Conservation (phyloP, 2,797 vertebrate species). For the Protonibea diacanthus region DNA sequence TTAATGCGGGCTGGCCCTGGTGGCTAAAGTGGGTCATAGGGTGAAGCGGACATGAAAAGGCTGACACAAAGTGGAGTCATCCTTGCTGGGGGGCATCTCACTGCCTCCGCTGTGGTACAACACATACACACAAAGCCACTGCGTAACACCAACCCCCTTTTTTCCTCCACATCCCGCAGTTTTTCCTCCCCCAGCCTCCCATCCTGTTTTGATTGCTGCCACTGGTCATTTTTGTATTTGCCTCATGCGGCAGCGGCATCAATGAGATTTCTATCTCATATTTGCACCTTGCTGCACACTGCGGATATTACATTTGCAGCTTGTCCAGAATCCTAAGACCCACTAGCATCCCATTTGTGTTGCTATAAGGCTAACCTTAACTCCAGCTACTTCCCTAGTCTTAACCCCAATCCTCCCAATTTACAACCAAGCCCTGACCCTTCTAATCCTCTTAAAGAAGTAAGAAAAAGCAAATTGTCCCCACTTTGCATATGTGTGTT, state of each 20-base stretch:
- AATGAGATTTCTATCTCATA: slow-evolving; percentile 33
- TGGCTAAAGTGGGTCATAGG: slow-evolving; percentile 70
- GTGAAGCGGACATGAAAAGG: slow-evolving; percentile 58
- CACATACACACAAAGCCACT: slow-evolving; percentile 36
- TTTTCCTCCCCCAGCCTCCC: slow-evolving; percentile 4
- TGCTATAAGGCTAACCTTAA: slow-evolving; percentile 42
- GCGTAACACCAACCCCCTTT: slow-evolving; percentile 13
- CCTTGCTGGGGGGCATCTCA: slow-evolving; percentile 49
- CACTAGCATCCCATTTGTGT: slow-evolving; percentile 29
- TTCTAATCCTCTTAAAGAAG: slow-evolving; percentile 75
- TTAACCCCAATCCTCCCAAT: slow-evolving; percentile 66
- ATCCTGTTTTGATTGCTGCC: slow-evolving; percentile 29
- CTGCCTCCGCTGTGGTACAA: slow-evolving; percentile 38
- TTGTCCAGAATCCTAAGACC: slow-evolving; percentile 30
- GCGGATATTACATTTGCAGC: slow-evolving; percentile 41
- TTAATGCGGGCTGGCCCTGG: slow-evolving; percentile 50
- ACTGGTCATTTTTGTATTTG: slow-evolving; percentile 33
- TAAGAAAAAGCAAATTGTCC: slow-evolving; percentile 72
- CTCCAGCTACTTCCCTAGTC: slow-evolving; percentile 31
- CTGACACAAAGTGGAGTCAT: slow-evolving; percentile 68
- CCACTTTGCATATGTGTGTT: slow-evolving; percentile 31
- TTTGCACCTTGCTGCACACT: slow-evolving; percentile 36
- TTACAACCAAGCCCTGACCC: slow-evolving; percentile 58
- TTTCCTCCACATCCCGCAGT: slow-evolving; percentile 9
- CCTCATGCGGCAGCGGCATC: slow-evolving; percentile 13